Evolutionary conservation across 2,888 invertebrate genomes (phyloP), one percentile per base, ranked within the genome.

Genomic region (Horisme vitalbata): DNA sequence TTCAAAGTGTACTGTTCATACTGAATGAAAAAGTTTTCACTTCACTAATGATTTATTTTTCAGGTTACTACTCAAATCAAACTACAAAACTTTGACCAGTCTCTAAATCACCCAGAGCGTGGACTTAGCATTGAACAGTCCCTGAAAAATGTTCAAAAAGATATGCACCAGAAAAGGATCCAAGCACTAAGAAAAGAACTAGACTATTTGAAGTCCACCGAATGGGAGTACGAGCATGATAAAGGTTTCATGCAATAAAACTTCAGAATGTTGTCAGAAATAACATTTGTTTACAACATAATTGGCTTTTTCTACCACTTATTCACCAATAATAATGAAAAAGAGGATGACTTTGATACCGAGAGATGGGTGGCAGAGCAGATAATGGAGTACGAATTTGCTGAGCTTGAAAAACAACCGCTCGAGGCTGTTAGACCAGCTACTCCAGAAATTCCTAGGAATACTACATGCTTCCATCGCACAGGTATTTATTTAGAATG

Each of bases 191-290:
- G 95, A 46, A 95, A 94, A 74, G 95, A 95, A 79, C 79, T 95
- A 43, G 94, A 94, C 58, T 93, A 93, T 69, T 81, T 96, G n/a
- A 95, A 94, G 71, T 92, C 93, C 39, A 95, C 95, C 0, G 94
- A 95, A 68, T 96, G 96, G 96, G 93, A 94, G 78, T 95, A 94
- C 83, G 93, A 94, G 26, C 90, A 92, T 61, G 94, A 95, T 54
- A 94, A 93, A 76, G 93, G 91, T 45, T 91, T 92, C 71, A 91
- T 91, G 12, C 93, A 93, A 66, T 86, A 79, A 66, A 6, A 11
- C 20, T 10, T 15, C 28, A 80, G 54, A 53, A 92, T 92, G 91
- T 57, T 90, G 45, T 85, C 90, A 0, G 77, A 85, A 41, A 44
- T 91, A 9, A 68, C 71, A 48, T 79, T 82, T 41, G 61, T 90